Conservation (phyloP, 2,113 vertebrate species). For the Oreotrochilus melanogaster region DNA sequence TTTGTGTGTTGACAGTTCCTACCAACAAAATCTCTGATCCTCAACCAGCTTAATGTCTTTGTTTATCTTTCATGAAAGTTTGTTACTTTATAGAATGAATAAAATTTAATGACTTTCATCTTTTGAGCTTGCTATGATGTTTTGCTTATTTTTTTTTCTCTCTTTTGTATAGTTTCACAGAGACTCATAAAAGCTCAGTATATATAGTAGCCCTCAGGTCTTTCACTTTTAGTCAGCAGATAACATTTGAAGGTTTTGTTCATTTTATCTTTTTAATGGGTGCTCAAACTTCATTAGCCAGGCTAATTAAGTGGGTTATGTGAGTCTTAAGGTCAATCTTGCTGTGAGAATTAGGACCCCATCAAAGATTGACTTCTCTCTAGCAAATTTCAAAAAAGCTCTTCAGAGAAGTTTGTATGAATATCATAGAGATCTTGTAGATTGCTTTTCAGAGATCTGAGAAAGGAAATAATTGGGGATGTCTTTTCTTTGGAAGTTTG, state of each 20-base stretch:
- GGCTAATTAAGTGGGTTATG: not conserved
- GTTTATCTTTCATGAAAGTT: not conserved
- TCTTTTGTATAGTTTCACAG: not conserved
- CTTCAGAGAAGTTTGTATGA: not conserved
- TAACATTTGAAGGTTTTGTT: not conserved
- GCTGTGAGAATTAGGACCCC: not conserved
- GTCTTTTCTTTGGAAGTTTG: not conserved
- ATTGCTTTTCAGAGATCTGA: not conserved
- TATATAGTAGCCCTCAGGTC: not conserved
- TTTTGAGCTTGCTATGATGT: not conserved
- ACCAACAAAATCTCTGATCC: not conserved
- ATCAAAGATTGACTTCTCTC: not conserved
- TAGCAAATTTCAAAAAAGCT: not conserved
- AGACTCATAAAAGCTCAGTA: not conserved
- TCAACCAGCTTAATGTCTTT: not conserved
- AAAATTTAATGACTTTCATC: not conserved
- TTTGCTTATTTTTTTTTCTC: not conserved
- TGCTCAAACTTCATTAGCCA: not conserved
- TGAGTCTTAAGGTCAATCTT: not conserved
- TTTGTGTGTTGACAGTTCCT: not conserved
- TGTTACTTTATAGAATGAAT: not conserved
- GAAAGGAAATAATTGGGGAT: not conserved
- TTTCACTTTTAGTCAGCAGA: not conserved
- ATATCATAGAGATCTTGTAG: too few species aligned
- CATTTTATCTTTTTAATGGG: not conserved